Base-by-base conservation (phyloP, 2,113 vertebrate species). In the Phycodurus eques region DNA sequence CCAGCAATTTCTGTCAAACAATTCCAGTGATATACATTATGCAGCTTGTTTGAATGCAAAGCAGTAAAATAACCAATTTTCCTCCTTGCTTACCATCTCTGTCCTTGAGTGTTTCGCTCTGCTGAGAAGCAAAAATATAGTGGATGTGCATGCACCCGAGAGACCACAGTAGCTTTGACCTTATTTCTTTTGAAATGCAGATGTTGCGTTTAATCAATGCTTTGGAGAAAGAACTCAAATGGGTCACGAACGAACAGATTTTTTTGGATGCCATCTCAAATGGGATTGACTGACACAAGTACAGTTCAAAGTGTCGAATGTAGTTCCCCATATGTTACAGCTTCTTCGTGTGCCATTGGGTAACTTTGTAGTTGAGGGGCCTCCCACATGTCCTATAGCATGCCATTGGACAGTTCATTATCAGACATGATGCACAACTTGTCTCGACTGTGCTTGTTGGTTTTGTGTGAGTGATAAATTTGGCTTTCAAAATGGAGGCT, bases 351-450 rank as follows among this genome's bases (percentile, higher is more conserved):
- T 76, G 35, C 68, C 79, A 46, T 67, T n/a, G 43, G 51, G 63
- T 70, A 70, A 80, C 83, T 80, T 80, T 80, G 57, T 68, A 75
- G 56, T 68, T 80, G 73, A 77, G 57, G 71, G 60, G 20, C 22
- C 22, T 44, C n/a, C 51, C 14, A 33, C 49, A 44, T 20, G 8
- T 5, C 31, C 14, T 65, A 76, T 20, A 3, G 43, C 11, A 31
- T n/a, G 19, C 17, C 12, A 46, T 53, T 62, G 0, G 61, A 51
- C 5, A 42, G 12, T 64, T 57, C 19, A 42, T n/a, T 3, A 42
- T 44, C 2, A 43, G 56, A n/a, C 0, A 51, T 20, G 53, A 22
- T 61, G 53, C 22, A 19, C 8, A 44, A 49, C 47, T 67, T 47
- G 14, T 3, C 1, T 64, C 39, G 19, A 8, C 19, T 31, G 46